Percentiles rank a stretch among this genome's conserved stretches.
Conservation (phyloP, 2,113 vertebrate species). For the zebrafish (Danio rerio) region DNA sequence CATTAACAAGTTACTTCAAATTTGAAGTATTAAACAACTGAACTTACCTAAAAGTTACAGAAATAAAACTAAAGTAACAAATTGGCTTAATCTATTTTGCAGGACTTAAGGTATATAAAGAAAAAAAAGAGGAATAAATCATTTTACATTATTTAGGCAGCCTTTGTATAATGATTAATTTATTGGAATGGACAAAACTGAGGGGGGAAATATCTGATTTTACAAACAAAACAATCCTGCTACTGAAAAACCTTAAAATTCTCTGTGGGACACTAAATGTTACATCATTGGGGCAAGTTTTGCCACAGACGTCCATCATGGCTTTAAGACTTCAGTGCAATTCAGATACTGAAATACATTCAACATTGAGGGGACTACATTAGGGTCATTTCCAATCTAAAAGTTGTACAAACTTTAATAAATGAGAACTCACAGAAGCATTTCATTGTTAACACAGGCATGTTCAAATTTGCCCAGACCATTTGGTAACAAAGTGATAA, state of each 20-base stretch:
- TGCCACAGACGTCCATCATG: neutral
- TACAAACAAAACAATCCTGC: neutral
- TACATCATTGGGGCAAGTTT: neutral
- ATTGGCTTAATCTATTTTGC: neutral
- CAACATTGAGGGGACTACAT: neutral
- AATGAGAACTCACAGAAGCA: neutral
- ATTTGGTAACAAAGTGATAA: constrained; percentile 3
- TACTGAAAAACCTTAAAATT: neutral
- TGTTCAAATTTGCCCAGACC: neutral
- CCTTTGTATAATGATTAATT: neutral
- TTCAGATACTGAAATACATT: constrained; percentile 43
- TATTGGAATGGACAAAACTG: too few species aligned
- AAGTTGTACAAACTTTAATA: neutral
- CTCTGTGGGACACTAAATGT: neutral
- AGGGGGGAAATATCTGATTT: neutral
- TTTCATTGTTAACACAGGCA: neutral
- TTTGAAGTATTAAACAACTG: neutral
- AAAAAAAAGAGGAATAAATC: neutral
- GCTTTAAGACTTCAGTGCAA: constrained; percentile 37
- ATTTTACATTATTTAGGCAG: neutral
- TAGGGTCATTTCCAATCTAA: neutral
- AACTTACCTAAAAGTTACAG: neutral
- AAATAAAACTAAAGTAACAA: neutral
- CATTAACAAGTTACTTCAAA: constrained; percentile 25
- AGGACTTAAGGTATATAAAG: neutral